Conservation (phyloP, 2,113 vertebrate genomes). For the Pogona vitticeps region DNA sequence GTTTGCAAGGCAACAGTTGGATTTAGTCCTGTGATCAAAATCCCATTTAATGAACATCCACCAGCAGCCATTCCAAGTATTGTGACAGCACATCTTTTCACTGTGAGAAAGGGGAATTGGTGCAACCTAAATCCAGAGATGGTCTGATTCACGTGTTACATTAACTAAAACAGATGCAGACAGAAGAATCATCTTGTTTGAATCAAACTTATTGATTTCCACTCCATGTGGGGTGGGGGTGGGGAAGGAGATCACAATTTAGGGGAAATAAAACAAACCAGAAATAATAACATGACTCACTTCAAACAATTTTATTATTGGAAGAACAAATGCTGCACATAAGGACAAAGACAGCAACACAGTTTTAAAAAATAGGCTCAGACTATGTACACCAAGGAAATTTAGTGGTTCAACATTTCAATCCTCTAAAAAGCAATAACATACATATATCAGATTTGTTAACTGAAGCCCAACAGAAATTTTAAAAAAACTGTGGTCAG, state of each 20-base stretch:
- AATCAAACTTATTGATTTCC: background rate
- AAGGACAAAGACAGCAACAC: conserved; percentile 71
- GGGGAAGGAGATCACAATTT: background rate
- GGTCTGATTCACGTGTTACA: background rate
- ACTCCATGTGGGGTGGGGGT: no score
- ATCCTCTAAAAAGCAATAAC: conserved; percentile 61
- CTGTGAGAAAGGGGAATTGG: background rate
- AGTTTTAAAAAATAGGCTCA: conserved; percentile 60
- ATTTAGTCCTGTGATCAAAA: background rate
- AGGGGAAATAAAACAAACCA: background rate
- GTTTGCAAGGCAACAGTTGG: background rate
- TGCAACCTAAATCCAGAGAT: background rate
- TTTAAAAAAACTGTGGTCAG: conserved; percentile 47
- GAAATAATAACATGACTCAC: conserved; percentile 63
- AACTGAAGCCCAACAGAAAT: conserved; percentile 63
- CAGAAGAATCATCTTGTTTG: background rate
- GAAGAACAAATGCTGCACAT: conserved; percentile 67
- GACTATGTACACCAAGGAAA: conserved; percentile 66
- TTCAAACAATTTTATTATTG: conserved; percentile 77
- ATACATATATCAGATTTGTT: conserved; percentile 67
- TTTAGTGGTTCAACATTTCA: conserved; percentile 75
- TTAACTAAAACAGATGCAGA: background rate
- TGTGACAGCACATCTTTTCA: background rate
- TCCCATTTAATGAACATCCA: background rate
- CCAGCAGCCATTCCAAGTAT: background rate